These are phyloP conservation scores for Calyptomena viridis DNA, from an alignment of 2,113 vertebrate species.

Conservation along the genomic window DNA sequence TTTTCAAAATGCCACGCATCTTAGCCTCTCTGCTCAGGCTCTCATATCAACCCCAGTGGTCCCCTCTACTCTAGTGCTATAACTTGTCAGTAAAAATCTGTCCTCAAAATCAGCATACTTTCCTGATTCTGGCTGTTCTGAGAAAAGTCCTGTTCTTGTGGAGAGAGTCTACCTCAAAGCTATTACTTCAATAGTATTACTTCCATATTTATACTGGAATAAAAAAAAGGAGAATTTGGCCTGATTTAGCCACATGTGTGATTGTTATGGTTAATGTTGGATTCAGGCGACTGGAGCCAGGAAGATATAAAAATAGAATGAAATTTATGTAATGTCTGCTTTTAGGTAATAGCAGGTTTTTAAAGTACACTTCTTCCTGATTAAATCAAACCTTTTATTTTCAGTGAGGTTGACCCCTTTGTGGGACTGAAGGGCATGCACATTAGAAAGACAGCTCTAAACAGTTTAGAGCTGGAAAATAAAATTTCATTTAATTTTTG, in stretches of 20 bases:
- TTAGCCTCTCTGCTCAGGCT: not conserved
- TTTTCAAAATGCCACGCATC: not conserved
- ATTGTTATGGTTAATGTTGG: constrained; percentile 39
- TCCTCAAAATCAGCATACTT: not conserved
- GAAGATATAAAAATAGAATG: constrained; percentile 19
- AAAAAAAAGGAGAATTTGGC: constrained; percentile 19
- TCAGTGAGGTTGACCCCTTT: not conserved
- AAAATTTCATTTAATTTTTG: not conserved
- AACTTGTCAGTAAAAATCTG: not conserved
- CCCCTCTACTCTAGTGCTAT: not conserved
- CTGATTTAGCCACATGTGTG: not conserved
- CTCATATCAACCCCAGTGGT: not conserved
- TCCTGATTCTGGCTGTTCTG: not conserved
- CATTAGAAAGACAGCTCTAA: not conserved
- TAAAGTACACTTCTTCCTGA: constrained; percentile 18
- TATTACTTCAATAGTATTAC: constrained; percentile 25
- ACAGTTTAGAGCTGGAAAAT: not conserved
- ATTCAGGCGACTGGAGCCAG: not conserved
- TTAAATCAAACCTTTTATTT: constrained; percentile 31
- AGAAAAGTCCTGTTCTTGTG: not conserved
- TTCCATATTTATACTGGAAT: constrained; percentile 48
- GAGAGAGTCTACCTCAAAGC: not conserved
- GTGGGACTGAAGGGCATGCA: not conserved
- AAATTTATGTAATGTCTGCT: constrained; percentile 21
- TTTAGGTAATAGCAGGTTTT: constrained; percentile 7